A percentile compares a stretch with the other conserved stretches of the same genome.
Conservation (phyloP, 2,113 vertebrate species). For the Nycticorax nycticorax region DNA sequence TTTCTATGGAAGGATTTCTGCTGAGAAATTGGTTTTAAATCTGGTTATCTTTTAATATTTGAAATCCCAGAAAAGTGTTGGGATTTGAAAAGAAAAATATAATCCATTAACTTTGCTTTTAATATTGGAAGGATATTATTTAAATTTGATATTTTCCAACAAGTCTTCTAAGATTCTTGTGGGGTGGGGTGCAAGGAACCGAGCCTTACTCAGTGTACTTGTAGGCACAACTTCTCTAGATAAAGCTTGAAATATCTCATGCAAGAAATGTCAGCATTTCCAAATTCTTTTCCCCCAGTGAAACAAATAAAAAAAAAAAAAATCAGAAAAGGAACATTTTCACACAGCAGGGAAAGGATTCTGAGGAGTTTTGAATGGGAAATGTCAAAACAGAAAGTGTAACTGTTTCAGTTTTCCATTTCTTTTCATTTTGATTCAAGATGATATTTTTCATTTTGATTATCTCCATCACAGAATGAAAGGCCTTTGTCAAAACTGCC, state of each 20-base stretch:
- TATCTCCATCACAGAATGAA: slow-evolving; percentile 48
- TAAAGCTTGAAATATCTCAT: slow-evolving; percentile 49
- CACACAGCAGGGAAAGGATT: slow-evolving; percentile 46
- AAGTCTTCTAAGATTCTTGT: not conserved
- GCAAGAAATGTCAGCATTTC: slow-evolving; percentile 53
- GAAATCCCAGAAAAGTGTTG: not conserved
- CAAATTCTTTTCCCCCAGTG: slow-evolving; percentile 1
- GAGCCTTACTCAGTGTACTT: not conserved
- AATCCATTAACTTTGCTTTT: not conserved
- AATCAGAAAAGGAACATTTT: slow-evolving; percentile 51
- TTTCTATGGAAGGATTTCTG: not conserved
- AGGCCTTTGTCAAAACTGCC: slow-evolving; percentile 64
- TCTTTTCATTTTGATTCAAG: slow-evolving; percentile 43
- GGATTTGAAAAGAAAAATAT: not conserved
- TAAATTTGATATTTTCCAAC: slow-evolving; percentile 11
- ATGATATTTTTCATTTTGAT: slow-evolving; percentile 62
- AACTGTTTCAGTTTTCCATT: slow-evolving; percentile 55
- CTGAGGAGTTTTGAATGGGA: slow-evolving; percentile 66
- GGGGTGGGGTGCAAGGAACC: not conserved
- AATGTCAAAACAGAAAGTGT: slow-evolving; percentile 63
- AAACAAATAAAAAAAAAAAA: slow-evolving; percentile 17
- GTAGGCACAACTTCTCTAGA: slow-evolving; percentile 27
- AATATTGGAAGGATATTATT: not conserved
- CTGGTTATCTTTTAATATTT: slow-evolving; percentile 8
- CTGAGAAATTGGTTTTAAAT: slow-evolving; percentile 7